phyloP scores from a whole-genome alignment of 2,888 invertebrate species.

The Chydorus sphaericus region DNA sequence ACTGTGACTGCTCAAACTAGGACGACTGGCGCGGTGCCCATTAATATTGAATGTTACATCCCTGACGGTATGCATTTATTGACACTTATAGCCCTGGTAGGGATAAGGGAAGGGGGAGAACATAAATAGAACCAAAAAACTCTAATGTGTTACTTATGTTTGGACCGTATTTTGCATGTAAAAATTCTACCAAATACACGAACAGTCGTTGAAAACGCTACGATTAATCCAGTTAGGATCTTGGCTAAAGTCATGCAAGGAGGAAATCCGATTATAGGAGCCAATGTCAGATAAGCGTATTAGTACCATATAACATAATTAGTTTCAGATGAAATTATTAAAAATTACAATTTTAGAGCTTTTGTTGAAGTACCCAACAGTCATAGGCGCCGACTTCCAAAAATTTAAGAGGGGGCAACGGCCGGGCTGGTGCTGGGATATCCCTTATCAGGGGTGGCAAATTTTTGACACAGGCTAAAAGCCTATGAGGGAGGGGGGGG shows the following conservation, averaged over 20 bases:
- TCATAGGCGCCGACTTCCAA: too few species aligned
- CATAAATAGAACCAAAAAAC: too few species aligned
- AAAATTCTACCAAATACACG: background rate
- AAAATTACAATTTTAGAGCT: background rate
- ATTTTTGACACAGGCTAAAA: too few species aligned
- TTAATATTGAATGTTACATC: background rate
- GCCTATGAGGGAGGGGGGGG: too few species aligned
- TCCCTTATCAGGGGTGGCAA: too few species aligned
- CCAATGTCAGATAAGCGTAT: conserved; percentile 15
- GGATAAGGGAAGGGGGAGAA: too few species aligned
- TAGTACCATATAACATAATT: too few species aligned
- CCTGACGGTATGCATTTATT: background rate
- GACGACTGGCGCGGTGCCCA: background rate
- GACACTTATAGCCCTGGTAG: too few species aligned
- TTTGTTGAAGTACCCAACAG: background rate
- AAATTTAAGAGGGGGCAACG: too few species aligned
- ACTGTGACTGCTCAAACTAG: background rate
- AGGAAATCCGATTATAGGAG: conserved; percentile 15
- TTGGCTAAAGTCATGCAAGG: conserved; percentile 17
- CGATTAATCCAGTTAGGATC: background rate
- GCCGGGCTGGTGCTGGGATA: too few species aligned
- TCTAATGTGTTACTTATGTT: too few species aligned
- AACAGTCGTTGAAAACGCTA: background rate
- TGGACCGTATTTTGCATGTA: background rate
- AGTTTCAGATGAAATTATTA: too few species aligned